Evolutionary conservation across 1,140 invertebrate genomes (phyloP).

Genomic region (Drosophila ambigua): DNA sequence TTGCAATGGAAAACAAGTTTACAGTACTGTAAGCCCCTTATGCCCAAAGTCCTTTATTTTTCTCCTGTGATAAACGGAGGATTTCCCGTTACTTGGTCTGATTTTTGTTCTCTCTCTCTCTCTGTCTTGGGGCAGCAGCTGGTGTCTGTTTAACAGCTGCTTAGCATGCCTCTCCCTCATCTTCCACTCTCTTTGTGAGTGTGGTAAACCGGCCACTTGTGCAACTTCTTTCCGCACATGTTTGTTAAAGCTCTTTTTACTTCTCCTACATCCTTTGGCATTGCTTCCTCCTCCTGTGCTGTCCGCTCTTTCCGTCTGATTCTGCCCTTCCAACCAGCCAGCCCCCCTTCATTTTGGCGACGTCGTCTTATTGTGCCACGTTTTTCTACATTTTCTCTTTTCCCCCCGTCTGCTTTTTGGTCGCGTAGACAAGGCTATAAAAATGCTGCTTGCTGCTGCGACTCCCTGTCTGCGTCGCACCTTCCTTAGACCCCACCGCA

Average conservation of each 20-base stretch:
- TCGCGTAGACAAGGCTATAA: conserved; percentile 54
- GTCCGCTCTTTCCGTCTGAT: background rate
- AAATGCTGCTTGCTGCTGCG: conserved; percentile 57
- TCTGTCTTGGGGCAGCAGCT: conserved; percentile 28
- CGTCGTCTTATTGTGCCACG: conserved; percentile 46
- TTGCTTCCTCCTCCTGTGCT: conserved; percentile 36
- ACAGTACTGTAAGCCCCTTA: no score
- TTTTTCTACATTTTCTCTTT: conserved; percentile 53
- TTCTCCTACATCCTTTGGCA: conserved; percentile 17
- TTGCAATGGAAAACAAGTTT: no score
- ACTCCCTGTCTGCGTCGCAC: conserved; percentile 54
- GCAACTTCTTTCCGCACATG: conserved; percentile 69
- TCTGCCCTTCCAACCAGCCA: no score
- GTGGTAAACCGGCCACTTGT: conserved; percentile 67
- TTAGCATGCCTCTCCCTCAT: conserved; percentile 50
- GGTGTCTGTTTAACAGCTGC: conserved; percentile 63
- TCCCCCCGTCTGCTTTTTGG: conserved; percentile 11
- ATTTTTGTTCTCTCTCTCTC: conserved; percentile 18
- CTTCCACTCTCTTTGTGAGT: conserved; percentile 9
- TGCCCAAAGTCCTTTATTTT: background rate
- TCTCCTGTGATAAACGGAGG: conserved; percentile 10
- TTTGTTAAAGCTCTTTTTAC: conserved; percentile 22
- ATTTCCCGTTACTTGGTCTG: conserved; percentile 31
- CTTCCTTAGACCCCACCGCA: conserved; percentile 1
- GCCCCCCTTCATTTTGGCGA: conserved; percentile 32